phyloP scores from a whole-genome alignment of 2,888 invertebrate species.

The Chaetoderma sp. region DNA sequence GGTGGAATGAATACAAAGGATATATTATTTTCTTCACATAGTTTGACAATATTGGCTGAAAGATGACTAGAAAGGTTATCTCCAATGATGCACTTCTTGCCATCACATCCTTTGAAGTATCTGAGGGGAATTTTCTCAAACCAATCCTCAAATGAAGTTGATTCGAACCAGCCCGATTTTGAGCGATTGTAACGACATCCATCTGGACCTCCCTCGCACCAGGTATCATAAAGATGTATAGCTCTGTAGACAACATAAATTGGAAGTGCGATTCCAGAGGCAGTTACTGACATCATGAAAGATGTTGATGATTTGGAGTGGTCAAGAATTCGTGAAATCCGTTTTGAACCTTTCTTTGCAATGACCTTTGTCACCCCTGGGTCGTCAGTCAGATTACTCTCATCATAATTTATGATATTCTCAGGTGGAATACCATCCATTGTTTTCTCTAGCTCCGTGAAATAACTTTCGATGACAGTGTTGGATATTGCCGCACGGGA shows the following conservation, averaged over 20 bases:
- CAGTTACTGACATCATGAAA: conserved; percentile 66
- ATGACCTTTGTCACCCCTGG: conserved; percentile 46
- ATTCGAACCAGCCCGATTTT: conserved; percentile 61
- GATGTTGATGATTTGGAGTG: conserved; percentile 56
- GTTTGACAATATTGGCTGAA: conserved; percentile 45
- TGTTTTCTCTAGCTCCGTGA: background rate
- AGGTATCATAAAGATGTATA: conserved; percentile 63
- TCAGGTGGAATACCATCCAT: conserved; percentile 16
- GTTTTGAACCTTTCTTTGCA: conserved; percentile 13
- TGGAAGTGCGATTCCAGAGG: conserved; percentile 63
- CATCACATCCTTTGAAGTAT: conserved; percentile 44
- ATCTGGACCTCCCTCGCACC: conserved; percentile 67
- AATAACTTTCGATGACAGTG: background rate
- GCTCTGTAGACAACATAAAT: conserved; percentile 70
- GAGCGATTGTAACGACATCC: conserved; percentile 64
- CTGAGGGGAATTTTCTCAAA: conserved; percentile 38
- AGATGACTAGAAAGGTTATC: conserved; percentile 58
- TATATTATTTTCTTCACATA: conserved; percentile 61
- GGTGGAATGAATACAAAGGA: conserved; percentile 46
- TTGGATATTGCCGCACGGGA: background rate
- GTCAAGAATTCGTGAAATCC: conserved; percentile 63
- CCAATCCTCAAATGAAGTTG: conserved; percentile 56
- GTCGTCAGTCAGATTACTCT: conserved; percentile 62
- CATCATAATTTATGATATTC: conserved; percentile 61
- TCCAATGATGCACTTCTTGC: conserved; percentile 63